Evolutionary conservation across 2,888 invertebrate species (phyloP), one percentile per base, ranked within the genome.

Genomic region (Heteromurus nitidus): DNA sequence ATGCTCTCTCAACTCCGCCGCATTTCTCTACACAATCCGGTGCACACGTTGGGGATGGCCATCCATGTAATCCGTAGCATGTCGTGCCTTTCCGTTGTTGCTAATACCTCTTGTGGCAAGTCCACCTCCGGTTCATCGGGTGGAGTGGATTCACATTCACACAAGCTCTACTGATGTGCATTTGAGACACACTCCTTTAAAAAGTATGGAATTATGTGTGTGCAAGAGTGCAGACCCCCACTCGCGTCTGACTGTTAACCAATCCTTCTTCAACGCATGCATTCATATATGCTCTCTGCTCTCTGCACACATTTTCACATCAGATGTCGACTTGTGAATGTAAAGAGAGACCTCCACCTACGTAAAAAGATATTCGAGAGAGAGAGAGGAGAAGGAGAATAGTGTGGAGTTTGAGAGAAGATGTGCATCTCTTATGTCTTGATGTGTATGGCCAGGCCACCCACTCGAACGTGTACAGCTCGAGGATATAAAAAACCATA

Each of bases 271-370:
- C n/a, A 3, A 1, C 11, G 13, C n/a, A n/a, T n/a, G 44, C 44
- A 44, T 44, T n/a, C 44, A 44, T 44, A 2, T 44, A 44, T 36
- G 13, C 36, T n/a, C n/a, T 9, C 36, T 9, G 36, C 36, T 36
- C 5, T 13, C 5, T 36, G 13, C 36, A 36, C 36, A 36, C 36
- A 36, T 5, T 36, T 36, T 36, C 36, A n/a, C n/a, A n/a, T n/a
- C n/a, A n/a, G n/a, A n/a, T n/a, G n/a, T n/a, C n/a, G n/a, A 47
- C 18, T 9, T 11, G 18, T n/a, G 11, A 11, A 50, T 18, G 9
- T 50, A 18, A 9, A 62, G 24, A 42, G 24, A 70, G 20, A 73
- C 72, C 72, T 74, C 73, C 73, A 74, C 73, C 73, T 62, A 74
- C 73, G 73, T 47, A 47, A 36, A 36, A 36, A 36, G 26, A 5